Evolutionary conservation across 2,113 vertebrate genomes (phyloP).

Genomic region (Notothenia coriiceps): DNA sequence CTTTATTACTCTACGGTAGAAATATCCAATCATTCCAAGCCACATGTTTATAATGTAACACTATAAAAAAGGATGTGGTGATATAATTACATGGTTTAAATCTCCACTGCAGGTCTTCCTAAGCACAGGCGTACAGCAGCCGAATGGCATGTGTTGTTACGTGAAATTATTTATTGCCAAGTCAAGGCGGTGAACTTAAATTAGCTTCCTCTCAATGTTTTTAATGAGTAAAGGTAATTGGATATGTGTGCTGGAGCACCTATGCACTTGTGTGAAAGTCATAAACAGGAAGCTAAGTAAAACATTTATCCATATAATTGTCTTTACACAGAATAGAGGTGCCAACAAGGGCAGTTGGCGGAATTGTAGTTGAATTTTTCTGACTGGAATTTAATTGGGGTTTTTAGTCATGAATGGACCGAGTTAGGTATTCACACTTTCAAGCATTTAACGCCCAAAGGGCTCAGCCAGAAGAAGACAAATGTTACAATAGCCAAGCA

Average conservation of each 20-base stretch:
- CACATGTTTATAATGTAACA: slow-evolving; percentile 16
- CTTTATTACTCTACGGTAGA: slow-evolving; percentile 20
- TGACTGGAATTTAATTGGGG: slow-evolving; percentile 21
- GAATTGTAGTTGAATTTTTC: slow-evolving; percentile 13
- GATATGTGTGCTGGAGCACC: slow-evolving; percentile 40
- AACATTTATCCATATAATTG: not conserved
- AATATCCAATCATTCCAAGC: slow-evolving; percentile 16
- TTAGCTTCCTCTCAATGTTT: slow-evolving; percentile 45
- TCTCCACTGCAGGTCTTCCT: slow-evolving; percentile 11
- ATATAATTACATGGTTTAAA: slow-evolving; percentile 26
- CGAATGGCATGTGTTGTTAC: slow-evolving; percentile 29
- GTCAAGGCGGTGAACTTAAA: slow-evolving; percentile 50
- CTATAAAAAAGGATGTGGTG: not conserved
- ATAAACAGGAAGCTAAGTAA: slow-evolving; percentile 14
- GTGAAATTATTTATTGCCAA: slow-evolving; percentile 40
- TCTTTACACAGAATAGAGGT: slow-evolving; percentile 12
- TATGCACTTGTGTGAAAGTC: slow-evolving; percentile 24
- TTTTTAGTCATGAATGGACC: slow-evolving; percentile 2
- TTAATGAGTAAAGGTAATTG: slow-evolving; percentile 62
- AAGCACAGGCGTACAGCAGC: not conserved
- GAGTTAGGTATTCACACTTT: slow-evolving; percentile 25
- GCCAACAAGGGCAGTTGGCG: slow-evolving; percentile 13
- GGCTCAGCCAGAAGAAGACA: not conserved
- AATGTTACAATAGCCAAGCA: slow-evolving; percentile 19
- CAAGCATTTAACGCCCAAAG: slow-evolving; percentile 9